Evolutionary conservation across 2,113 vertebrate genomes (phyloP).

Genomic region (Corydoras maculifer): DNA sequence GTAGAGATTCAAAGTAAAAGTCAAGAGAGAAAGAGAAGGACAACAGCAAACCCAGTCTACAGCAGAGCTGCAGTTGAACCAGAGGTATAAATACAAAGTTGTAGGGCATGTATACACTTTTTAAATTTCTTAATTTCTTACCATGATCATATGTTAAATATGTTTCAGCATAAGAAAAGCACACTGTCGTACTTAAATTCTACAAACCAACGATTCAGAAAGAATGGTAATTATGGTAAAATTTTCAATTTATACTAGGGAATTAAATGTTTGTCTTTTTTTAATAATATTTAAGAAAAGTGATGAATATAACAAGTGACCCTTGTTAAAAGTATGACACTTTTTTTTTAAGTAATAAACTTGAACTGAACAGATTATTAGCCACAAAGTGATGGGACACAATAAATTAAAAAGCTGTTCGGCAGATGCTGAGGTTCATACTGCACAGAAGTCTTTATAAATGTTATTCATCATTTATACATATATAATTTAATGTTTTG

Average conservation of each 20-base stretch:
- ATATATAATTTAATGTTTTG: too few species aligned
- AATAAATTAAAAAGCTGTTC: too few species aligned
- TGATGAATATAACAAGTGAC: background rate
- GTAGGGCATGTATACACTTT: too few species aligned
- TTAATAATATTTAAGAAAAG: too few species aligned
- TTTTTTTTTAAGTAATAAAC: too few species aligned
- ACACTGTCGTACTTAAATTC: slow-evolving; percentile 82
- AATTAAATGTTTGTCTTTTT: too few species aligned
- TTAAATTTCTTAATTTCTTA: background rate
- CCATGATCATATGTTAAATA: background rate
- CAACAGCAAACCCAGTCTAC: slow-evolving; percentile 85
- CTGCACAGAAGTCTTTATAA: too few species aligned
- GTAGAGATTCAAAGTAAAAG: slow-evolving; percentile 88
- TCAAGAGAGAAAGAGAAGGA: slow-evolving; percentile 84
- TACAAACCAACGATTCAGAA: slow-evolving; percentile 78
- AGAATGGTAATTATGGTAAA: slow-evolving; percentile 70
- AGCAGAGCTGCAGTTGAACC: slow-evolving; percentile 84
- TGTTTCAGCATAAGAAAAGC: slow-evolving; percentile 79
- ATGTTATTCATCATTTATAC: too few species aligned
- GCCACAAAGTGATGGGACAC: too few species aligned
- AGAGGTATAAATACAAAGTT: slow-evolving; percentile 61
- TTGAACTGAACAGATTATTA: too few species aligned
- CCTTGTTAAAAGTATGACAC: background rate
- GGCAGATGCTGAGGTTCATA: too few species aligned
- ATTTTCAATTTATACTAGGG: too few species aligned